A percentile compares a stretch with the other conserved stretches of the same genome.
phyloP scores from a whole-genome alignment of 1,140 invertebrate genomes.

The Forficula auricularia region DNA sequence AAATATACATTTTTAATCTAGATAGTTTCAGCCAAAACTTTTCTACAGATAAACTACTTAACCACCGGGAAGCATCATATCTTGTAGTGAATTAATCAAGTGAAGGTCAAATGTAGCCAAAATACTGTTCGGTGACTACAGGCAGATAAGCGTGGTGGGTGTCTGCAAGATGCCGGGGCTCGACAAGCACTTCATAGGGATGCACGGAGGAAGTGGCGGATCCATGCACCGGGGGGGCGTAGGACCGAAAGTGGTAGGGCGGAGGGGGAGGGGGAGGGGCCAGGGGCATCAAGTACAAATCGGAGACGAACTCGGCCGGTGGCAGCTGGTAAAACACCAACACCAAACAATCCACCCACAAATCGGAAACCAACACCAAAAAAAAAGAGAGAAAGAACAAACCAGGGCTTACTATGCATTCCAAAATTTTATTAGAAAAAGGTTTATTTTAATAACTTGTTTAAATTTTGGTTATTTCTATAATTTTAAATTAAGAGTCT shows the following conservation, averaged over 20 bases:
- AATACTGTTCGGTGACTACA: slow-evolving; percentile 42
- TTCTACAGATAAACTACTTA: too few species aligned
- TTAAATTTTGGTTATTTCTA: too few species aligned
- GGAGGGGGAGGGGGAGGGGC: slow-evolving; percentile 23
- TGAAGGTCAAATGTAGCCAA: slow-evolving; percentile 41
- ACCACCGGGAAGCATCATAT: too few species aligned
- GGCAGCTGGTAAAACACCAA: slow-evolving; percentile 28
- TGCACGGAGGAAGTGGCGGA: slow-evolving; percentile 17
- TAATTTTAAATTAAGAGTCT: too few species aligned
- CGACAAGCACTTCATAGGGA: slow-evolving; percentile 11
- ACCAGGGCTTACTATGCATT: too few species aligned
- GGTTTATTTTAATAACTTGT: too few species aligned
- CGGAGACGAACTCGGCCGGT: slow-evolving; percentile 55
- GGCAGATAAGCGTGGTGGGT: slow-evolving; percentile 21
- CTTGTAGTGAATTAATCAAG: too few species aligned
- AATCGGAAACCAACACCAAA: too few species aligned
- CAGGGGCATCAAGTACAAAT: slow-evolving; percentile 37
- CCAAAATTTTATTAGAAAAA: too few species aligned
- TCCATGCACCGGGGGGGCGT: slow-evolving; percentile 22
- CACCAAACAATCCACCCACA: slow-evolving; percentile 6
- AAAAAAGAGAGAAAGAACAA: too few species aligned
- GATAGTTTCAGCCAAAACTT: too few species aligned
- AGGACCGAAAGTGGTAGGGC: background rate
- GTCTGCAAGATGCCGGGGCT: slow-evolving; percentile 5
- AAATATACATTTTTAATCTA: too few species aligned